Evolutionary conservation across 1,140 invertebrate genomes (phyloP).

Genomic region (Danaus melanippus): DNA sequence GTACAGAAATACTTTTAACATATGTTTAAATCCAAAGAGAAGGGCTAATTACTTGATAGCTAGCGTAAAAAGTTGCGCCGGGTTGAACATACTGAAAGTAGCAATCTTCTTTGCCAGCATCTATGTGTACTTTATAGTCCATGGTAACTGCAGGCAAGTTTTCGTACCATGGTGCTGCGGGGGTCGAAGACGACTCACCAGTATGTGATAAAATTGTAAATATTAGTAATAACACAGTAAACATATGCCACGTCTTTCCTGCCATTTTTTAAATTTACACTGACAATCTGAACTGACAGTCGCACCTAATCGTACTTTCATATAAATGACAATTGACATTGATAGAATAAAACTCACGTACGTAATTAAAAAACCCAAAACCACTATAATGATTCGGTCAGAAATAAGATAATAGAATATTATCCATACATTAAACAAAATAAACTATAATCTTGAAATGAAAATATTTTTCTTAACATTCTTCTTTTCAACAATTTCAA

Average conservation of each 20-base stretch:
- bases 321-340: background rate
- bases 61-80: constrained; percentile 93
- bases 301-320: background rate
- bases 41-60: constrained; percentile 83
- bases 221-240: constrained; percentile 55
- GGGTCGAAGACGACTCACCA: constrained; percentile 51
- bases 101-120: constrained; percentile 95
- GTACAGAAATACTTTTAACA: constrained; percentile 2
- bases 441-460: no score
- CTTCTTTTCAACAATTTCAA: no score
- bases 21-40: constrained; percentile 19
- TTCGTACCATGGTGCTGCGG: constrained; percentile 80
- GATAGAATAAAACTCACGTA: no score
- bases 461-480: no score
- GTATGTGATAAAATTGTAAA: constrained; percentile 64
- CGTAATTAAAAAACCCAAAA: no score
- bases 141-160: constrained; percentile 90
- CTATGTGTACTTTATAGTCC: constrained; percentile 95
- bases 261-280: constrained; percentile 49
- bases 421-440: no score
- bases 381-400: no score
- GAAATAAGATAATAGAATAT: no score
- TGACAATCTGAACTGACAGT: constrained; percentile 12
- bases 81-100: constrained; percentile 94
- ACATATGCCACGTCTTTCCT: constrained; percentile 64